These are phyloP conservation scores for Rhodinocichla rosea DNA, from an alignment of 2,113 vertebrate genomes.

Conservation along the genomic window DNA sequence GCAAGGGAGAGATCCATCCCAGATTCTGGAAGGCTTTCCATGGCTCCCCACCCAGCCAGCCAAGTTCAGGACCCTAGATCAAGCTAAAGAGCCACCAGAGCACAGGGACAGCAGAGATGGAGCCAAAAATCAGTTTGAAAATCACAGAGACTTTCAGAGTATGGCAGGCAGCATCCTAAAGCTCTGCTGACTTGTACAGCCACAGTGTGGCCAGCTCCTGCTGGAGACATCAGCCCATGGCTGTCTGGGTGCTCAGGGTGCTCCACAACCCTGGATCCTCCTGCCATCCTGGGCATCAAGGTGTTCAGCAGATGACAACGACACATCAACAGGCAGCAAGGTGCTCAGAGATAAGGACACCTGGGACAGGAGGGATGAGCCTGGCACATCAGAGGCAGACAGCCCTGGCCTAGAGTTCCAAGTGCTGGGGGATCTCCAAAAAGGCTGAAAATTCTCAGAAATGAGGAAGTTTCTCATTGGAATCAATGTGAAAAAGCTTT, in stretches of 20 bases:
- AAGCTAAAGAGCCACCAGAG: not conserved
- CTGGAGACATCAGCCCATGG: not conserved
- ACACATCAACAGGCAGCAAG: not conserved
- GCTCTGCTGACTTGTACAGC: not conserved
- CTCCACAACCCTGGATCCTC: not conserved
- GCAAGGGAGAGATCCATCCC: not conserved
- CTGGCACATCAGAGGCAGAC: not conserved
- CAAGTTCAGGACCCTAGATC: not conserved
- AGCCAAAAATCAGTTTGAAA: not conserved
- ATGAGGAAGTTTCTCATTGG: not conserved
- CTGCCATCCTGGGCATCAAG: fast-evolving
- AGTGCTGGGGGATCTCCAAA: not conserved
- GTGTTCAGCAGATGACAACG: not conserved
- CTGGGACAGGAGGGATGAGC: not conserved
- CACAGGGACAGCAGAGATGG: not conserved
- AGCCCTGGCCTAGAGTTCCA: not conserved
- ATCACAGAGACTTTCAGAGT: not conserved
- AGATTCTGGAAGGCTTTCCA: not conserved
- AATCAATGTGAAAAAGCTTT: not conserved
- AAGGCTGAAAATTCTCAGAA: not conserved
- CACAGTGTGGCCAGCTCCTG: not conserved
- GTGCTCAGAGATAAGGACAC: not conserved
- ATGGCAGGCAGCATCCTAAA: not conserved
- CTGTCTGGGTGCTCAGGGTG: not conserved
- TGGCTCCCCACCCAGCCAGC: not conserved